Evolutionary conservation across 1,140 invertebrate species (phyloP), one percentile per base, ranked within the genome.

Genomic region (Calliphora vicina): DNA sequence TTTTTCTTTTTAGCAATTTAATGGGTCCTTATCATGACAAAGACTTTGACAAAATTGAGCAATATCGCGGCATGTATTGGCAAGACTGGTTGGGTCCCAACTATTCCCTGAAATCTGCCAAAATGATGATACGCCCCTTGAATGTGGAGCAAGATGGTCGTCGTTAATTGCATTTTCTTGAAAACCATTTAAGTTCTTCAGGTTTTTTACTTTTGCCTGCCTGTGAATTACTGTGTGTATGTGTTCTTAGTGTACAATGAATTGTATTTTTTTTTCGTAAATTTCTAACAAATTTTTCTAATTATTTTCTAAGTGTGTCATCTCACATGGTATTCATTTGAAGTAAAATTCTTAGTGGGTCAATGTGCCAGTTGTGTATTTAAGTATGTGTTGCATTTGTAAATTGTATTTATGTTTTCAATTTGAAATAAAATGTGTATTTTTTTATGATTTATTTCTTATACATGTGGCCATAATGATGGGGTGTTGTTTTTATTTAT

Each of bases 11-110:
- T 83, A 92, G 91, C 85, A 93, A 93, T 83, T 84, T 93, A 15
- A 91, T 93, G 85, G 93, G 93, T 1, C 88, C 91, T 73, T 94
- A 94, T 80, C 90, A 93, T 84, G 92, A 92, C 84, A 93, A 92
- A 6, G 87, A 92, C 25, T 67, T 25, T 9, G 8, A 61, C 27
- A 86, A 90, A 80, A 84, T 86, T 25, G 85, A 89, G 27, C 45
- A 50, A 20, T 1, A 92, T 83, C 89, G 92, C 71, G 92, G 92
- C n/a, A 92, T 93, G 85, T 93, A 92, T 83, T 94, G 93, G 93
- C 91, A 92, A 26, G 91, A 91, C 43, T 93, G 92, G 86, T 88
- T 90, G 74, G 93, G 93, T 25, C 88, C 91, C 3, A 87, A 89
- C n/a, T 92, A 92, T 81, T 93, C 93, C 29, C 85, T 94, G 50